Base-by-base conservation (phyloP, 2,113 vertebrate species). In the Clarias batrachus region DNA sequence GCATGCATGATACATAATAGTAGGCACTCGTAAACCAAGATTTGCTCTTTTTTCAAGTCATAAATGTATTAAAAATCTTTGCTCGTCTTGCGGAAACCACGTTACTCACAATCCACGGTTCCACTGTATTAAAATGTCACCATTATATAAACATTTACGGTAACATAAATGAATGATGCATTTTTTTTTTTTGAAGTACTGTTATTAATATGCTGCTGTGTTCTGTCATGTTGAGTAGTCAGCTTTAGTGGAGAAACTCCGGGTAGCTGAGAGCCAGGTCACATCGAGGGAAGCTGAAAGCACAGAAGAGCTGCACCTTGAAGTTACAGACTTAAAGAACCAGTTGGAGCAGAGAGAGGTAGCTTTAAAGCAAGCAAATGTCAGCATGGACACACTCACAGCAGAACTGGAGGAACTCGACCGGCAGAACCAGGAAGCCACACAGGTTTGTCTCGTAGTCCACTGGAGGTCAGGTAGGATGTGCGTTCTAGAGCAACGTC, bases 351-450 rank as follows among this genome's bases (percentile, higher is more conserved):
- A 91, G 84, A 96, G 94, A 78, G 93, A 96, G 60, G 91, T 88
- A 76, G 93, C 93, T 62, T 93, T 97, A 87, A 94, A 91, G 88
- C 93, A 96, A 90, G 94, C 92, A 9, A 84, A 95, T 85, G 89
- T 92, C 89, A 97, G 97, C 88, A 95, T 96, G 84, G 95, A 97
- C 88, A 93, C 92, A 0, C 91, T 99, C 68, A 87, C 93, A 88
- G 91, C 91, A 0, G 97, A 98, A 83, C 81, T 99, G 88, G 98
- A 98, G 92, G 98, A 99, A 90, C 87, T 99, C 59, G 98, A 99
- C 89, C 95, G 83, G 66, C 97, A 99, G 90, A 99, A 99, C 92
- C 97, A 98, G 90, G 97, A 98, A 88, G 97, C 97, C 86, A 98
- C 96, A 33, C 95, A 97, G 97, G 98, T 99, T 93, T 90, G 87